phyloP scores from a whole-genome alignment of 30 jellyfish, hydroid and myxozoan genomes.

The Mastigias papua region DNA sequence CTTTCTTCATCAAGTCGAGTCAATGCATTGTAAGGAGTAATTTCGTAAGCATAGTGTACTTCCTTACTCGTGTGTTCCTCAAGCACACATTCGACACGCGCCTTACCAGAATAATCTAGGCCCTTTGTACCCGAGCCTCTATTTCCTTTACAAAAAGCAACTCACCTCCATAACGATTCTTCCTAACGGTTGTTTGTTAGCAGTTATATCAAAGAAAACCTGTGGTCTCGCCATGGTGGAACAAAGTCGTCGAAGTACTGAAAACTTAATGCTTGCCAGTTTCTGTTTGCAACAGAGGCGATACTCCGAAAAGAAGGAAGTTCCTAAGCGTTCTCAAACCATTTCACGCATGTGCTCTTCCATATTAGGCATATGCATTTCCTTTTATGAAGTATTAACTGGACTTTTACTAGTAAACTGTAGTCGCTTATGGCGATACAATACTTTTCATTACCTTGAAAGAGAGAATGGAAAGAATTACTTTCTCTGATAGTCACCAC shows the following conservation, averaged over 20 bases:
- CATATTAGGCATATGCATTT: background rate
- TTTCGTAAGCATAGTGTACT: too few species aligned
- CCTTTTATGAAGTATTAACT: background rate
- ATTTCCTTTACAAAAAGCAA: too few species aligned
- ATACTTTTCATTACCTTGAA: too few species aligned
- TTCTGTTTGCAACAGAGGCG: background rate
- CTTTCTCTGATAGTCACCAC: too few species aligned
- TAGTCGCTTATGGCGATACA: too few species aligned
- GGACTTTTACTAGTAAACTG: background rate
- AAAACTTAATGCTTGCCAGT: constrained; percentile 34
- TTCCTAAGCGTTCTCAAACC: background rate
- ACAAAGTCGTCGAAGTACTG: constrained; percentile 37
- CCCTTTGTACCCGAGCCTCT: too few species aligned
- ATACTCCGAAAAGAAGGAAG: background rate
- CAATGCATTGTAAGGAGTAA: too few species aligned
- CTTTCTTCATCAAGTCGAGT: too few species aligned
- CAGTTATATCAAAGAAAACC: constrained; percentile 65
- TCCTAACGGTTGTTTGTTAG: constrained; percentile 66
- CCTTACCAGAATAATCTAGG: too few species aligned
- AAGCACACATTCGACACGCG: too few species aligned
- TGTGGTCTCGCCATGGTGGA: constrained; percentile 59
- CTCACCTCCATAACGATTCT: constrained; percentile 80
- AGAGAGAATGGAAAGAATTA: too few species aligned
- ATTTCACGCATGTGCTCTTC: background rate
- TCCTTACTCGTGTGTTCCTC: too few species aligned